Percentiles rank a stretch among this genome's conserved stretches.
Evolutionary conservation across 2,797 vertebrate genomes (phyloP).

Genomic region (Tadarida brasiliensis): DNA sequence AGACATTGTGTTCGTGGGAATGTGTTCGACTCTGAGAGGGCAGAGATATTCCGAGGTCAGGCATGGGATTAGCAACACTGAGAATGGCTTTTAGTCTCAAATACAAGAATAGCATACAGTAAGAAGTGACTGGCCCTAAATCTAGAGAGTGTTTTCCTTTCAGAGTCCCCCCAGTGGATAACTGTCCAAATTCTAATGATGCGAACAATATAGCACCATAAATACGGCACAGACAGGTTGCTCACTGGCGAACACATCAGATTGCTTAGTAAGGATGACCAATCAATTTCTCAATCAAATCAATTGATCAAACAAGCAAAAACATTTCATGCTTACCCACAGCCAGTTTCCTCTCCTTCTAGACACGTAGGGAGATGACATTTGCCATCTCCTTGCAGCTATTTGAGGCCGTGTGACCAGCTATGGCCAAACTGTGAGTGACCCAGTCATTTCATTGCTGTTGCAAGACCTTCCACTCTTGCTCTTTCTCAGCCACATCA

Average conservation of each 20-base stretch:
- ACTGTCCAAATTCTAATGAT: not conserved
- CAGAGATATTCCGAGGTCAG: not conserved
- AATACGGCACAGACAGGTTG: not conserved
- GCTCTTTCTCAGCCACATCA: not conserved
- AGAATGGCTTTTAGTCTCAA: not conserved
- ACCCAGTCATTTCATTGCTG: not conserved
- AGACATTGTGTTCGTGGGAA: not conserved
- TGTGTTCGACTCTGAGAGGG: not conserved
- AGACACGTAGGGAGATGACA: rapidly evolving
- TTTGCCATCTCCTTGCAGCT: not conserved
- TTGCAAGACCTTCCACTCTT: not conserved
- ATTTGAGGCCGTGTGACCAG: not conserved
- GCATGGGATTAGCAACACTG: no score
- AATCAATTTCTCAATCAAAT: not conserved
- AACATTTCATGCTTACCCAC: not conserved
- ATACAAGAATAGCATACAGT: not conserved
- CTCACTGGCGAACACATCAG: not conserved
- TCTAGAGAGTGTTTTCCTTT: not conserved
- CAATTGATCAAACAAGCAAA: not conserved
- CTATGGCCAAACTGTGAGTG: not conserved
- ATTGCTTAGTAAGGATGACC: not conserved
- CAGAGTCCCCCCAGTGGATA: not conserved
- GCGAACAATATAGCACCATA: not conserved
- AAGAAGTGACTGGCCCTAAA: not conserved
- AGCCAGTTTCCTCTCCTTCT: not conserved